Percentiles rank a stretch among this genome's conserved stretches.
Conservation (phyloP, 2,113 vertebrate genomes). For the Heptranchias perlo region DNA sequence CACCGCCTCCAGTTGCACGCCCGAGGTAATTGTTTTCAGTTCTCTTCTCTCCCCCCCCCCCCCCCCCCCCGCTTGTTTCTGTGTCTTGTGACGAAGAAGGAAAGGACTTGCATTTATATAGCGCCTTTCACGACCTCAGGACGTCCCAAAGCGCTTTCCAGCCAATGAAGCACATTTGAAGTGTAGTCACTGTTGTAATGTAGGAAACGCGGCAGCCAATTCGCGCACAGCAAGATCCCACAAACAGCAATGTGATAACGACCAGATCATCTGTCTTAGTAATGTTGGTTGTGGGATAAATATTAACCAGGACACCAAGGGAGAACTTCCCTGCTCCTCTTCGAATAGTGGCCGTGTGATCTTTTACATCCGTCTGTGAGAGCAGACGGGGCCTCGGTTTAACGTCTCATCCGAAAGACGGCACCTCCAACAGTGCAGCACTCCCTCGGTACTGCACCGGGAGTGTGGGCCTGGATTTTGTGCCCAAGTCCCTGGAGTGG, state of each 20-base stretch:
- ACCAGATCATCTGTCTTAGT: neutral
- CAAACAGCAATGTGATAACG: neutral
- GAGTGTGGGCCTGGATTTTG: neutral
- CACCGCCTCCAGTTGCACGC: no score
- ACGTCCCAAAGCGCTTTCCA: neutral
- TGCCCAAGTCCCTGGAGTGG: neutral
- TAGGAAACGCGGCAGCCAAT: neutral
- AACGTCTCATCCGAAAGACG: neutral
- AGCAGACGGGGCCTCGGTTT: neutral
- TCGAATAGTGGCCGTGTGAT: neutral
- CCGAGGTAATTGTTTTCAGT: no score
- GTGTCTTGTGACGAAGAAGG: neutral
- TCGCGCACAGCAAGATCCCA: neutral
- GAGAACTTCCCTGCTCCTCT: neutral
- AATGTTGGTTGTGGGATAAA: neutral
- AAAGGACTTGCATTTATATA: neutral
- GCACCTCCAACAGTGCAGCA: neutral
- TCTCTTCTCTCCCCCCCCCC: no score
- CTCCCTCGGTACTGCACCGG: neutral
- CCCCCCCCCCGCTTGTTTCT: no score
- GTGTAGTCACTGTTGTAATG: neutral
- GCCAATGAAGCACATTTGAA: neutral
- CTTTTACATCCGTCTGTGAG: neutral
- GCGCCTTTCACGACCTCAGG: neutral
- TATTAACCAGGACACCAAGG: neutral